These are phyloP conservation scores for Myotis brandtii DNA, from an alignment of 2,113 vertebrate genomes.

Conservation along the genomic window DNA sequence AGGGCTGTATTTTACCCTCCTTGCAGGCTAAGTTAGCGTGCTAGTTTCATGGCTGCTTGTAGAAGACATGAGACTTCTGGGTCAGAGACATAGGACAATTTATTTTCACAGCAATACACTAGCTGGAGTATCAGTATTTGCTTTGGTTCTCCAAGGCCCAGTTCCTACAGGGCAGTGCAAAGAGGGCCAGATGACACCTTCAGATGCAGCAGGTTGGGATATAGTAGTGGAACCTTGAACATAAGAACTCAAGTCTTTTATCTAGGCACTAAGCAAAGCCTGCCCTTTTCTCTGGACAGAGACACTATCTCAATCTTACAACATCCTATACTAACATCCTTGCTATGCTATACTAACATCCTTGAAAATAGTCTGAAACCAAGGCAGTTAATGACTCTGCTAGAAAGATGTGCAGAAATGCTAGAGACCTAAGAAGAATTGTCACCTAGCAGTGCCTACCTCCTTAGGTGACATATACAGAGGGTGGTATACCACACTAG, in stretches of 20 bases:
- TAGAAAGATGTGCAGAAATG: neutral
- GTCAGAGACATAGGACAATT: neutral
- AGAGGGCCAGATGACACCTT: neutral
- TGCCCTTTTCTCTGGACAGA: neutral
- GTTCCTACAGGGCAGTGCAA: neutral
- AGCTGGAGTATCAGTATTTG: neutral
- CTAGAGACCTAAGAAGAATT: neutral
- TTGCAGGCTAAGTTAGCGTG: too few species aligned
- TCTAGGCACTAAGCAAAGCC: neutral
- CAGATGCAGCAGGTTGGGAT: neutral
- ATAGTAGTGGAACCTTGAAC: accelerated
- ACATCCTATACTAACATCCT: neutral
- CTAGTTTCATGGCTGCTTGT: too few species aligned
- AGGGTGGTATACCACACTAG: too few species aligned
- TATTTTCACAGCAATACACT: neutral
- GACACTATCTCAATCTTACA: neutral
- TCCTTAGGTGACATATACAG: neutral
- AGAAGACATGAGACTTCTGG: neutral
- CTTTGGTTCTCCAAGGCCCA: neutral
- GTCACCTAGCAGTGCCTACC: neutral
- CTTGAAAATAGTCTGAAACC: neutral
- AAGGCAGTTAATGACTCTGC: neutral
- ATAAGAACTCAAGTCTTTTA: too few species aligned
- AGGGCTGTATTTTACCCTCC: too few species aligned
- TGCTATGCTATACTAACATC: neutral